Evolutionary conservation across 2,113 vertebrate species (phyloP).

Genomic region (Elgaria multicarinata): DNA sequence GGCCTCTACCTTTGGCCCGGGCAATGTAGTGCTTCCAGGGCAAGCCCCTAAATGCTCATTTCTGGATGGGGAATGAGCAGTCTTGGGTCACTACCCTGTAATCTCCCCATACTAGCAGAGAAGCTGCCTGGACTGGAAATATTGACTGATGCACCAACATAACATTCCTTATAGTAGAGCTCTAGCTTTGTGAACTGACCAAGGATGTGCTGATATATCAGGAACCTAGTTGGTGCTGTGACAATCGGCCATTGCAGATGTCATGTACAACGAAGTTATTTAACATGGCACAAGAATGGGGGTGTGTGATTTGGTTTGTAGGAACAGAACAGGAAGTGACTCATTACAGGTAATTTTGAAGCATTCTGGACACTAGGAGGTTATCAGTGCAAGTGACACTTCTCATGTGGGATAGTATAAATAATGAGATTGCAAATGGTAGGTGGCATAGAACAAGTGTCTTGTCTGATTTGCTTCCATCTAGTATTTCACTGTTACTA

Average conservation of each 20-base stretch:
- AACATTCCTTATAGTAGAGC: too few relatives aligned
- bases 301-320: background rate
- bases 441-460: background rate
- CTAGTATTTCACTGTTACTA: background rate
- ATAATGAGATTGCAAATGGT: conserved; percentile 11
- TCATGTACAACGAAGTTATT: background rate
- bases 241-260: background rate
- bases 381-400: background rate
- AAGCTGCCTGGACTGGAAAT: background rate
- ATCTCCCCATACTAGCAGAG: background rate
- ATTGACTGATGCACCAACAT: background rate
- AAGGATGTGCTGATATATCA: background rate
- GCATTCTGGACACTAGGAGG: background rate
- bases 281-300: background rate
- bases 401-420: background rate
- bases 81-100: background rate
- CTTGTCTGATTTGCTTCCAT: background rate
- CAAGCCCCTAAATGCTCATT: too few relatives aligned
- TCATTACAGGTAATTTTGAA: background rate
- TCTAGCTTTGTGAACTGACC: background rate
- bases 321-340: background rate
- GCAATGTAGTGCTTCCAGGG: too few relatives aligned
- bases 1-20: too few relatives aligned
- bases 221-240: background rate
- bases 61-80: background rate